Base-by-base conservation (phyloP, 2,888 invertebrate species). In the Fragum whitleyi region DNA sequence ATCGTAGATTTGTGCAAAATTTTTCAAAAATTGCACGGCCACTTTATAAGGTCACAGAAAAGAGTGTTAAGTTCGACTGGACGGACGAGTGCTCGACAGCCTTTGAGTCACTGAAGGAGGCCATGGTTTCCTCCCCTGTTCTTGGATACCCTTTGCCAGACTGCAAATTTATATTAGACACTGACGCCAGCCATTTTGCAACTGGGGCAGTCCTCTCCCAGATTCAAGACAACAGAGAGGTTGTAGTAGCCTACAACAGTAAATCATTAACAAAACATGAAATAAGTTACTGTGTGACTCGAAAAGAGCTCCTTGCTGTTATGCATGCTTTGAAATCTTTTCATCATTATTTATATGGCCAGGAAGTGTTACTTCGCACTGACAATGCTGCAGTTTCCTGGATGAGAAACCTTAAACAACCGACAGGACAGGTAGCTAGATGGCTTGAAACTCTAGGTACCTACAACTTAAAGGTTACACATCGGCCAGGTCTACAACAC, bases 161-260 rank as follows among this genome's bases (percentile, higher is more conserved):
- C n/a, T n/a, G n/a, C n/a, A n/a, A n/a, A n/a, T n/a, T n/a, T n/a
- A n/a, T n/a, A n/a, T n/a, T n/a, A n/a, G 71, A 76, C 19, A 76
- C 67, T n/a, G 76, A 80, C 71, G 80, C 72, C 14, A 61, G 61
- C 16, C 39, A 75, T 32, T 16, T 28, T 19, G 62, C 67, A 28
- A 51, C 68, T 42, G 79, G 75, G 21, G 75, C 65, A 29, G 53
- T 73, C 0, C 57, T 79, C 19, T 70, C 75, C 1, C 79, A 79
- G 36, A 59, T 61, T 11, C 61, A 72, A 11, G 62, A 65, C 21
- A 53, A 51, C 28, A 26, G 61, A 65, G 75, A 79, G 39, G 36
- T 53, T 59, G 72, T 72, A 0, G 73, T 80, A 36, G 75, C 72
- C n/a, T 80, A 80, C 51, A 32, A 65, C 19, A 76, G 79, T 42